These are phyloP conservation scores for Hippocampus comes DNA, from an alignment of 2,113 vertebrate genomes.

Conservation along the genomic window DNA sequence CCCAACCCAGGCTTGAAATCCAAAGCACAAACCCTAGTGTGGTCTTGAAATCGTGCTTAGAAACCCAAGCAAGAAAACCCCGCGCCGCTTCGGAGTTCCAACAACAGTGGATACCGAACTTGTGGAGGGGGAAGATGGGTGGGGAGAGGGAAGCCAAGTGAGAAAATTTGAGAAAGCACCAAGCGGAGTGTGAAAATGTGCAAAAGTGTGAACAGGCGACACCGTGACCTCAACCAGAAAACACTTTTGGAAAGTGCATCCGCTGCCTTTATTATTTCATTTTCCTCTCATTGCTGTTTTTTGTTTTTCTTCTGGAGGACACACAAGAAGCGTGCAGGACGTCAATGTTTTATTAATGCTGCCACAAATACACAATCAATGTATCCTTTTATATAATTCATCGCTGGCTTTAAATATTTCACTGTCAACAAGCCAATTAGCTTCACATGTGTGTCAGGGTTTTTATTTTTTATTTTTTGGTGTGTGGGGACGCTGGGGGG, in stretches of 20 bases:
- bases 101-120: not conserved
- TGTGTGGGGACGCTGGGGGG: conserved; percentile 23
- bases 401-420: conserved; percentile 59
- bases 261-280: not conserved
- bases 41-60: too few relatives aligned
- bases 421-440: conserved; percentile 60
- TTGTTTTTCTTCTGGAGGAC: not conserved
- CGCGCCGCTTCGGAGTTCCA: not conserved
- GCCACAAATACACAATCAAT: conserved; percentile 58
- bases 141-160: not conserved
- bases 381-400: conserved; percentile 57
- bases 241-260: not conserved
- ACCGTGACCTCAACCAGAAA: conserved; percentile 11
- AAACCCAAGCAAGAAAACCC: too few relatives aligned
- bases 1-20: too few relatives aligned
- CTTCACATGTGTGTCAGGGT: conserved; percentile 12
- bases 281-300: not conserved
- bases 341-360: conserved; percentile 55
- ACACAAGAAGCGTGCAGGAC: conserved; percentile 4
- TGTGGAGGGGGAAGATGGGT: not conserved
- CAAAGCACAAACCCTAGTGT: too few relatives aligned
- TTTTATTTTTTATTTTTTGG: not conserved
- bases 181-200: conserved; percentile 15
- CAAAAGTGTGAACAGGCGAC: conserved; percentile 18
- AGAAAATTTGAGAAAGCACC: not conserved